Percentiles rank a stretch among this genome's conserved stretches.
Conservation (phyloP, 92 coral and sea anemone species). For the Bergia sp. region DNA sequence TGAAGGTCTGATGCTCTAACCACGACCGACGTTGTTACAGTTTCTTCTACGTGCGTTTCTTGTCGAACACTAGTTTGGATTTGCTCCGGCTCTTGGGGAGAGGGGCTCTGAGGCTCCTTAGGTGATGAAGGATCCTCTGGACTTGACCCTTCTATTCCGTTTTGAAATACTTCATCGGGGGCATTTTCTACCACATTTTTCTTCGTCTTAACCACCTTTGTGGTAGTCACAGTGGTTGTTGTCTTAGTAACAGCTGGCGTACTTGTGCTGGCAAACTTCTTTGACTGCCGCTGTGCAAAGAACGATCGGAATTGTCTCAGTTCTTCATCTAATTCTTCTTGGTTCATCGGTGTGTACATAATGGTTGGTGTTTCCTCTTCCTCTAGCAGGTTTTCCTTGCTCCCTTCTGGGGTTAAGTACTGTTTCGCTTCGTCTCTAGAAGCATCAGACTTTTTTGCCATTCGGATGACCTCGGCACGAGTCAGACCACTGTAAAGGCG, state of each 20-base stretch:
- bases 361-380: constrained; percentile 66
- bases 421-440: constrained; percentile 61
- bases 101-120: constrained; percentile 2
- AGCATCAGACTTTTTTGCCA: constrained; percentile 94
- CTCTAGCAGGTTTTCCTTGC: constrained; percentile 55
- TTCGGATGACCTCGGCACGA: constrained; percentile 81
- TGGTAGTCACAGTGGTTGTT: constrained; percentile 32
- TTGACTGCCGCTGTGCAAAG: constrained; percentile 64
- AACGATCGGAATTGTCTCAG: constrained; percentile 75
- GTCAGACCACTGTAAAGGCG: constrained; percentile 83
- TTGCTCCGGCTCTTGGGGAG: constrained; percentile 1
- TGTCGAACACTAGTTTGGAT: constrained; percentile 8
- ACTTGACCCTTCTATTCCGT: constrained; percentile 15
- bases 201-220: constrained; percentile 25
- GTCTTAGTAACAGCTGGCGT: constrained; percentile 27
- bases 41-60: constrained; percentile 33
- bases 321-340: constrained; percentile 79
- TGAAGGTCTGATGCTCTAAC: constrained; percentile 26
- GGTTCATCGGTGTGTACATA: constrained; percentile 61
- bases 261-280: constrained; percentile 31
- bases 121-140: constrained; percentile 22
- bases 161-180: constrained; percentile 21
- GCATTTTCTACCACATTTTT: constrained; percentile 7
- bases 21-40: constrained; percentile 34
- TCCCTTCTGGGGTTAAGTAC: constrained; percentile 75